Conservation (phyloP, 2,113 vertebrate genomes). For the Aphelocoma coerulescens region DNA sequence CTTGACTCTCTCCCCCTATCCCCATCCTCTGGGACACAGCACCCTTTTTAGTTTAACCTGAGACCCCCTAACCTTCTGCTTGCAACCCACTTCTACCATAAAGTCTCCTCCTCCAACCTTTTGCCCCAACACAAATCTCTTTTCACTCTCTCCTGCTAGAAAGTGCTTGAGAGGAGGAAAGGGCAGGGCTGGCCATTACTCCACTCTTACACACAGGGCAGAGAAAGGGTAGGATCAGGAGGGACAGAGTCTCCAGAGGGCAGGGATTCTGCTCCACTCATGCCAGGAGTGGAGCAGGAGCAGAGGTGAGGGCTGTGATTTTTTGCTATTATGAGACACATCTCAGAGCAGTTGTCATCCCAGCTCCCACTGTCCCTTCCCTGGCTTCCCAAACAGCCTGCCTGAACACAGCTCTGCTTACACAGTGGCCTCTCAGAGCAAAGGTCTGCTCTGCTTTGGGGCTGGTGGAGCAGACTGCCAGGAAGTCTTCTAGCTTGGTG, state of each 20-base stretch:
- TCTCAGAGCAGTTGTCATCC: neutral
- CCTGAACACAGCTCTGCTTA: neutral
- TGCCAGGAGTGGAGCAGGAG: neutral
- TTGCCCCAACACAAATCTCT: neutral
- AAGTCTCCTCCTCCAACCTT: neutral
- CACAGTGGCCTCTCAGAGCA: accelerated
- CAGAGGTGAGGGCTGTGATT: neutral
- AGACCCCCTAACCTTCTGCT: neutral
- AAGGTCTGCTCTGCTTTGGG: neutral
- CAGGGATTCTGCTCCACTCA: neutral
- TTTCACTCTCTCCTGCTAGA: neutral
- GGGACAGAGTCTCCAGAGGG: neutral
- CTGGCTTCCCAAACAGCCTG: neutral
- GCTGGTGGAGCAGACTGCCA: neutral
- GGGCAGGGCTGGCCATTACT: neutral
- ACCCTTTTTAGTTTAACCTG: neutral
- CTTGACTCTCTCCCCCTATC: neutral
- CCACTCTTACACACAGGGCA: neutral
- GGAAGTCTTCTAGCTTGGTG: neutral
- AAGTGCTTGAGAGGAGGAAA: neutral
- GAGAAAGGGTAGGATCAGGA: neutral
- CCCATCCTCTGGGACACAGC: neutral
- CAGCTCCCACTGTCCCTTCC: neutral
- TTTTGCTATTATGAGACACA: neutral
- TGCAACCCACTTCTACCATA: neutral